Conservation (phyloP, 2,113 vertebrate species). For the Otocyon megalotis region DNA sequence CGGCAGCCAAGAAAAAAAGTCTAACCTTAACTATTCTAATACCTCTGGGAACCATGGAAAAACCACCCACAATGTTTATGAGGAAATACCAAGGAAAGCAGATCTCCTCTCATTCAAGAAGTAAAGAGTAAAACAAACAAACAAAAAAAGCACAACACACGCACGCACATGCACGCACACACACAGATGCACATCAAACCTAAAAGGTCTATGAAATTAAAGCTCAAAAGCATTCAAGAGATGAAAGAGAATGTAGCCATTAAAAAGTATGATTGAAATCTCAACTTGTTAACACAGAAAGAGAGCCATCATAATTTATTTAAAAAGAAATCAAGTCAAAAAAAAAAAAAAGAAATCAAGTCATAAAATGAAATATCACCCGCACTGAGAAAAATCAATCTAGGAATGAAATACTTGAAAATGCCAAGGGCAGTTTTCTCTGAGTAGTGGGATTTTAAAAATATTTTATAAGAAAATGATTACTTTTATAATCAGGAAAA, state of each 20-base stretch:
- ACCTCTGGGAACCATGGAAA: neutral
- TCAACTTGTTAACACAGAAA: conserved; percentile 14
- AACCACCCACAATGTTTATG: neutral
- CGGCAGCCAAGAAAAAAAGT: neutral
- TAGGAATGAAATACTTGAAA: conserved; percentile 33
- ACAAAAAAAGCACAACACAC: neutral
- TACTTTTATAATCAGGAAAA: conserved; percentile 10
- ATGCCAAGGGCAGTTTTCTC: neutral
- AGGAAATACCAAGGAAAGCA: neutral
- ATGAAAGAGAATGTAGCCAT: neutral
- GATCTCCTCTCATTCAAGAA: neutral
- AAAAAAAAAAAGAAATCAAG: conserved; percentile 44
- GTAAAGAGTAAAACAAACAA: neutral
- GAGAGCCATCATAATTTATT: neutral
- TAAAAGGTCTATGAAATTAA: conserved; percentile 7
- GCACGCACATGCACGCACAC: neutral
- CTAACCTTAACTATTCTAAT: neutral
- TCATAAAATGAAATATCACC: conserved; percentile 30
- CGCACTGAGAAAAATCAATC: neutral
- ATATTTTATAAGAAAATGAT: conserved; percentile 12
- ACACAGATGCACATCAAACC: neutral
- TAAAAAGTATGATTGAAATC: conserved; percentile 8
- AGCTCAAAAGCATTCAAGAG: neutral
- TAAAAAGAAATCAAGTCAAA: conserved; percentile 31
- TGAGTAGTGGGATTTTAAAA: neutral